phyloP scores from a whole-genome alignment of 2,888 invertebrate genomes.

The Drosophila prolongata region DNA sequence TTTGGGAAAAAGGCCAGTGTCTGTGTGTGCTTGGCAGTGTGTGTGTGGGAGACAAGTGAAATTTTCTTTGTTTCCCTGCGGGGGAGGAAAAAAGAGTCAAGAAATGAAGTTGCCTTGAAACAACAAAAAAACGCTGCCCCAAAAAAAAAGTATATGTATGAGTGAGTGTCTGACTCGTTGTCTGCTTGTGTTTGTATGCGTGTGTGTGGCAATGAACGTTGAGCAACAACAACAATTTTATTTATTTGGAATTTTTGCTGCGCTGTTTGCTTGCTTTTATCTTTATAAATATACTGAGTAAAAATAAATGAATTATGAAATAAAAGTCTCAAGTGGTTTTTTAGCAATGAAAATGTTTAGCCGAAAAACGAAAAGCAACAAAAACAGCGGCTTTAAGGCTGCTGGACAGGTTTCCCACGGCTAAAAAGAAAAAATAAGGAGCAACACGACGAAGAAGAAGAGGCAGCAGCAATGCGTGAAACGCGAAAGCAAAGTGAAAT shows the following conservation, averaged over 20 bases:
- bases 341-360: constrained; percentile 34
- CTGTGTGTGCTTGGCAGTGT: constrained; percentile 19
- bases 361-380: constrained; percentile 39
- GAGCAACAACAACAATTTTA: constrained; percentile 52
- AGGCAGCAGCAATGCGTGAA: constrained; percentile 49
- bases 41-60: constrained; percentile 67
- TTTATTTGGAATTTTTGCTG: constrained; percentile 38
- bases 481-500: constrained; percentile 77
- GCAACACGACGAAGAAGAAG: constrained; percentile 30
- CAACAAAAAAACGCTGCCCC: constrained; percentile 43
- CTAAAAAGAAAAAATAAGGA: constrained; percentile 38
- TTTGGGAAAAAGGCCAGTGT: constrained; percentile 38
- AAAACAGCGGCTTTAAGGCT: constrained; percentile 42
- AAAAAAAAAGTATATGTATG: constrained; percentile 12
- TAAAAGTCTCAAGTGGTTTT: constrained; percentile 22
- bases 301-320: constrained; percentile 31
- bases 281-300: constrained; percentile 11
- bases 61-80: constrained; percentile 72
- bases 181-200: constrained; percentile 22
- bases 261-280: constrained; percentile 45
- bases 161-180: constrained; percentile 34
- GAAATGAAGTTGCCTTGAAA: constrained; percentile 69
- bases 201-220: constrained; percentile 54
- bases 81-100: constrained; percentile 56
- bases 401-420: constrained; percentile 70